Evolutionary conservation across 2,797 vertebrate genomes (phyloP).

Genomic region (Streptopelia turtur): DNA sequence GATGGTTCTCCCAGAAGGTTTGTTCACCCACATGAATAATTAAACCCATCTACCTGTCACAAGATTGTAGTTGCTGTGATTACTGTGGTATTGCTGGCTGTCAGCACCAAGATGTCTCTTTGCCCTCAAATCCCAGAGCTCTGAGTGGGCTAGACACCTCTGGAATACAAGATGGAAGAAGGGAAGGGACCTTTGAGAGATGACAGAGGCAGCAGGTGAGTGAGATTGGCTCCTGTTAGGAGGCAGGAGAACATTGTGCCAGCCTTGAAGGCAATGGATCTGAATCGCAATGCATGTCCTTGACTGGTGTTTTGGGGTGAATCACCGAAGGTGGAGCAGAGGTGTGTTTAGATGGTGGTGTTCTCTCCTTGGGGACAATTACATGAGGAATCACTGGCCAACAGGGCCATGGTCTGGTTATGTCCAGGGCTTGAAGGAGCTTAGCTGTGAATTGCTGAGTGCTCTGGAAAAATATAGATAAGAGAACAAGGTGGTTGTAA

Average conservation of each 20-base stretch:
- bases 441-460: background rate
- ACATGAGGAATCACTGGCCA: background rate
- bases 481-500: background rate
- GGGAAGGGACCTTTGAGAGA: background rate
- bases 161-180: background rate
- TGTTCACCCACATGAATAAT: accelerated
- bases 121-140: background rate
- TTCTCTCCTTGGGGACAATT: conserved; percentile 23
- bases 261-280: conserved; percentile 35
- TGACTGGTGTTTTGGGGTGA: background rate
- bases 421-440: background rate
- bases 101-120: background rate
- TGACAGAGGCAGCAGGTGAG: background rate
- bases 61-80: background rate
- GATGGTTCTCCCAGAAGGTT: background rate
- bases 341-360: background rate
- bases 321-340: background rate
- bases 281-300: background rate
- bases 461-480: background rate
- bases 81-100: background rate
- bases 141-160: background rate
- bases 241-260: background rate
- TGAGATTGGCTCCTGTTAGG: background rate
- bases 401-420: background rate
- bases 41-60: background rate